A percentile compares a stretch with the other conserved stretches of the same genome.
phyloP scores from a whole-genome alignment of 2,113 vertebrate species.

The Setophaga kirtlandii region DNA sequence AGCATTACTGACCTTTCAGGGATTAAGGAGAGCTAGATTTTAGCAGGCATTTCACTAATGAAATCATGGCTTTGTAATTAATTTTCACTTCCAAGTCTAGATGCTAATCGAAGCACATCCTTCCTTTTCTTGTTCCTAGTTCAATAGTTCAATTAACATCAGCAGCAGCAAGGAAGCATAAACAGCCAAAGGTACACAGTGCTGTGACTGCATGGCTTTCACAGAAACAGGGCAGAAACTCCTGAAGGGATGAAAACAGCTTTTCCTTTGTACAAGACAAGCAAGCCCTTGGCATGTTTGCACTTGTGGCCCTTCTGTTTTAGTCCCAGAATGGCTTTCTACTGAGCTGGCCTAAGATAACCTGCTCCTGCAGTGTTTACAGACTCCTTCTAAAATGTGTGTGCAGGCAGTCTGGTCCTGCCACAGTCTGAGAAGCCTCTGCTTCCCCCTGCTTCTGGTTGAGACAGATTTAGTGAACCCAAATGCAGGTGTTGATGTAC shows the following conservation, averaged over 20 bases:
- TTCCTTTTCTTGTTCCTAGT: slow-evolving; percentile 13
- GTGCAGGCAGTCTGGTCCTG: background rate
- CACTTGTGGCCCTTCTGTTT: slow-evolving; percentile 11
- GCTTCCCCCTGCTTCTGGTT: background rate
- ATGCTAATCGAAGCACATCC: slow-evolving; percentile 21
- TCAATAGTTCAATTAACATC: background rate
- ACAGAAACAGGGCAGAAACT: background rate
- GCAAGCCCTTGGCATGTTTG: background rate
- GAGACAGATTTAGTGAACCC: background rate
- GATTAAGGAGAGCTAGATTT: background rate
- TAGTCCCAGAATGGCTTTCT: background rate
- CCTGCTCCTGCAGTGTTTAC: background rate
- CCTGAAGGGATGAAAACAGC: background rate
- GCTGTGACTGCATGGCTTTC: background rate
- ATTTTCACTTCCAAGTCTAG: slow-evolving; percentile 5
- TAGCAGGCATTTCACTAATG: slow-evolving; percentile 22
- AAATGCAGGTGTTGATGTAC: background rate
- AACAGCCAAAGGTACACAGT: background rate
- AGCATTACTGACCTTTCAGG: background rate
- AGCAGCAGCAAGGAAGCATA: background rate
- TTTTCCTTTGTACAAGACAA: background rate
- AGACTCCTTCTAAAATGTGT: background rate
- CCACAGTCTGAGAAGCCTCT: background rate
- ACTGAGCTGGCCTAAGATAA: slow-evolving; percentile 29
- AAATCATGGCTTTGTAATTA: slow-evolving; percentile 29